A percentile compares a stretch with the other conserved stretches of the same genome.
Conservation (phyloP, 2,888 invertebrate species). For the Timema cristinae region DNA sequence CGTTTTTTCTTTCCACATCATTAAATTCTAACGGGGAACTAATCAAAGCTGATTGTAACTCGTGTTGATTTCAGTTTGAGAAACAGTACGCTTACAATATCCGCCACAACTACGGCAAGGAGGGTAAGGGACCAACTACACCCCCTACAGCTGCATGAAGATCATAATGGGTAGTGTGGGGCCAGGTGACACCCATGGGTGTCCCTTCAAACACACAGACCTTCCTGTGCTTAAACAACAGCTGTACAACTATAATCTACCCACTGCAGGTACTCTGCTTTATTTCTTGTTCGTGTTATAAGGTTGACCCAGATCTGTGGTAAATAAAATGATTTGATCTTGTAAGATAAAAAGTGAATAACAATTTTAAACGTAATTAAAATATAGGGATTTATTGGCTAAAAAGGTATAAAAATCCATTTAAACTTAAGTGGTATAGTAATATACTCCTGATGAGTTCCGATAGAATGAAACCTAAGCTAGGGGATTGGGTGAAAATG, state of each 20-base stretch:
- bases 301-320: too few relatives aligned
- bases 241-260: conserved; percentile 62
- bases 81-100: conserved; percentile 89
- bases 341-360: too few relatives aligned
- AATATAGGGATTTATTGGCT: too few relatives aligned
- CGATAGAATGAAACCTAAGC: too few relatives aligned
- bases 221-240: conserved; percentile 63
- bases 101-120: conserved; percentile 92
- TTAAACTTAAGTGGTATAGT: not conserved
- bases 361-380: too few relatives aligned
- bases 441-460: too few relatives aligned
- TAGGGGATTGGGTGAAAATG: too few relatives aligned
- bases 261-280: conserved; percentile 43
- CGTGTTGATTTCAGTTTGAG: conserved; percentile 64
- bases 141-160: conserved; percentile 87
- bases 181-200: conserved; percentile 85
- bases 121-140: conserved; percentile 85
- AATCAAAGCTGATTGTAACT: too few relatives aligned
- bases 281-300: too few relatives aligned
- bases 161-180: conserved; percentile 75
- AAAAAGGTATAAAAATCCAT: too few relatives aligned
- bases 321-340: too few relatives aligned
- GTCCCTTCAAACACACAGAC: conserved; percentile 87
- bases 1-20: not conserved
- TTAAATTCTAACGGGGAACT: not conserved